Base-by-base conservation (phyloP, 1,140 invertebrate genomes). In the Drosophila kohkoa region DNA sequence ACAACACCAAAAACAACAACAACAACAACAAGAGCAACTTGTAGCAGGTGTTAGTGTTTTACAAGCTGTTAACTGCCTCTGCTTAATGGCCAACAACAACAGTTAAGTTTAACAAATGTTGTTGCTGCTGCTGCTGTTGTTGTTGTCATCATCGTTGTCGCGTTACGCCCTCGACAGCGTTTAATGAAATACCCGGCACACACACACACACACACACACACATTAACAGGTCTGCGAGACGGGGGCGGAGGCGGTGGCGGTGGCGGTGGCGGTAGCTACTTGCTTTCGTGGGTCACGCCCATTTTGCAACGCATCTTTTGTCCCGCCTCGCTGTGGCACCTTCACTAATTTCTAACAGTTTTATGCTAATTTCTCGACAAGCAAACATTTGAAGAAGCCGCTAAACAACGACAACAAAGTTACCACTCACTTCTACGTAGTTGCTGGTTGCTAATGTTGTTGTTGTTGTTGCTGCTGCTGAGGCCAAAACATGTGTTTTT, bases 11-110 rank as follows among this genome's bases (percentile, higher is more conserved):
- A 20, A 20, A 45, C 60, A 65, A 66, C 59, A 59, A 51, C 64
- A 67, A 69, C 57, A 66, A 13, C 30, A 58, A 45, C 32, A 70
- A 41, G 46, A 70, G 46, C 55, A 57, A 64, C 60, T 81, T 86
- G 82, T 81, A 76, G 82, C 82, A 85, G 82, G 82, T 85, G 82
- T 81, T 86, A 63, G 75, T 85, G 82, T 81, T 86, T 85, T 85
- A 85, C 82, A 85, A 85, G 82, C 82, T 85, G 82, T 86, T 85
- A 85, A 85, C 82, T 86, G 82, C 82, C 67, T 67, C 82, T 67
- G 78, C 82, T 71, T 85, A 85, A 85, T 85, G 75, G 75, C 48
- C 67, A 71, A 74, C 67, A 63, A 54, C 52, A 41, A 59, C 55
- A 46, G 63, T 49, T 46, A 7, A 30, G 16, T 5, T 7, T 5